These are phyloP conservation scores for Eupsilia transversa DNA, from an alignment of 2,888 invertebrate genomes.

Conservation along the genomic window DNA sequence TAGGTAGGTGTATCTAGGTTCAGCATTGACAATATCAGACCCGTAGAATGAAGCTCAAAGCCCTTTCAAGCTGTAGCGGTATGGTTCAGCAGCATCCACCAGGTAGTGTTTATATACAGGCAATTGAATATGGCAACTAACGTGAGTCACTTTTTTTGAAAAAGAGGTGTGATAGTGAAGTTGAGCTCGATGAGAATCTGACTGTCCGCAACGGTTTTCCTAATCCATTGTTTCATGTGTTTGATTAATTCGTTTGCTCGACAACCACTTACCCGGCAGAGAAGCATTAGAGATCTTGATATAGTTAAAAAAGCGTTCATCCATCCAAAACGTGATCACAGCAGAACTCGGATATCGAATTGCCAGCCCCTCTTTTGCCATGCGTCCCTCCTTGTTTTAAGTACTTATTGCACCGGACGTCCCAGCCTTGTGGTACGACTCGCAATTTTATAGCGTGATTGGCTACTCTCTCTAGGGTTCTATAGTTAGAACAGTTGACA, in stretches of 20 bases:
- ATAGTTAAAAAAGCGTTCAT: constrained; percentile 2
- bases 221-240: too few species aligned
- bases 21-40: not conserved
- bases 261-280: too few species aligned
- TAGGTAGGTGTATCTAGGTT: too few species aligned
- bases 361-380: constrained; percentile 24
- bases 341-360: constrained; percentile 30
- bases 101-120: too few species aligned
- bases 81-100: not conserved
- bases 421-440: constrained; percentile 35
- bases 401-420: constrained; percentile 42
- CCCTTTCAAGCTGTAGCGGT: not conserved
- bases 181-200: not conserved
- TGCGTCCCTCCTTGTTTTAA: constrained; percentile 29
- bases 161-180: not conserved
- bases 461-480: constrained; percentile 33
- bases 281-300: not conserved
- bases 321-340: constrained; percentile 23
- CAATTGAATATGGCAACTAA: not conserved
- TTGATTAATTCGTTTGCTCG: too few species aligned
- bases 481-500: constrained; percentile 42
- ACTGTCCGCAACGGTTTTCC: not conserved
- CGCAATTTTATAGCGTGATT: constrained; percentile 32
- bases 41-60: not conserved
- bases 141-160: not conserved